phyloP scores from a whole-genome alignment of 2,113 vertebrate genomes.

The Labeo rohita region DNA sequence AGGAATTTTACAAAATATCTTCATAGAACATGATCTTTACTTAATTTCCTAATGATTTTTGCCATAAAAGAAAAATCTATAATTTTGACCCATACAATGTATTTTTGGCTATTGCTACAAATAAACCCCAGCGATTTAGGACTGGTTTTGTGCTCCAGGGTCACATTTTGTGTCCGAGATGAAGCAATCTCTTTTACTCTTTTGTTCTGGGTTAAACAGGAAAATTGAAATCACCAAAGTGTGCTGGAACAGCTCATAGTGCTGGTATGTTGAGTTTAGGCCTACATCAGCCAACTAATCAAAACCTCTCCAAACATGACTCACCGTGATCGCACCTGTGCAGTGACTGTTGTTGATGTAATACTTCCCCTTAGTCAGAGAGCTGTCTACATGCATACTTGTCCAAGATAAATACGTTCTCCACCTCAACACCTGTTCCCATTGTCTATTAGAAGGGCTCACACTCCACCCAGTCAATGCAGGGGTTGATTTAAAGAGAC shows the following conservation, averaged over 20 bases:
- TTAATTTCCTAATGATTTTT: too few species aligned
- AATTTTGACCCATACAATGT: too few species aligned
- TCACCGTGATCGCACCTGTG: slow-evolving; percentile 4
- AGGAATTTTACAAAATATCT: too few species aligned
- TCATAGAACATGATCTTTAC: too few species aligned
- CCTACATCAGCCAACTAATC: background rate
- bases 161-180: background rate
- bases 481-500: slow-evolving; percentile 36
- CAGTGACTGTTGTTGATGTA: background rate
- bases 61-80: too few species aligned
- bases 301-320: background rate
- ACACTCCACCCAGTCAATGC: slow-evolving; percentile 12
- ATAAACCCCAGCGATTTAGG: too few species aligned
- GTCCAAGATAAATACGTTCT: background rate
- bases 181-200: background rate
- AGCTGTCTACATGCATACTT: slow-evolving; percentile 17
- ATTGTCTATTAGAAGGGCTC: background rate
- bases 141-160: too few species aligned
- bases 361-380: slow-evolving; percentile 4
- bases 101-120: too few species aligned
- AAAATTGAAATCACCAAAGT: background rate
- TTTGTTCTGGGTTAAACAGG: background rate
- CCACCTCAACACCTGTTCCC: slow-evolving; percentile 28
- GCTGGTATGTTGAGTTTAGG: background rate
- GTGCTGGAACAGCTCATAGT: background rate